A percentile compares a stretch with the other conserved stretches of the same genome.
These are phyloP conservation scores for Calidris pugnax DNA, from an alignment of 2,113 vertebrate species.

Conservation along the genomic window DNA sequence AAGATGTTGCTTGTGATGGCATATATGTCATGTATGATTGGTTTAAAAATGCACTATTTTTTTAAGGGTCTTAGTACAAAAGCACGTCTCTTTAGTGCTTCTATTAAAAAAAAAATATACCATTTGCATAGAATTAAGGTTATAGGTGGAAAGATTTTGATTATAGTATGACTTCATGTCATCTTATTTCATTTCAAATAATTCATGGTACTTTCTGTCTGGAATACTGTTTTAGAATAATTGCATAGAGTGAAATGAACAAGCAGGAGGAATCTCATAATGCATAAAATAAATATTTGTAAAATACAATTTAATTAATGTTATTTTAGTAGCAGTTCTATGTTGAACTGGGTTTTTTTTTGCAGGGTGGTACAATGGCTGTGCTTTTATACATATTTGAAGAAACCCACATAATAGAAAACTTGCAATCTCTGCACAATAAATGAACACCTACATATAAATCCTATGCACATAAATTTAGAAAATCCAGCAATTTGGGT, in stretches of 20 bases:
- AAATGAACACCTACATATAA: slow-evolving; percentile 24
- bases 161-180: background rate
- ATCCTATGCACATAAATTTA: slow-evolving; percentile 27
- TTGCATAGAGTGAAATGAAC: background rate
- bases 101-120: background rate
- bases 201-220: background rate
- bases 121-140: background rate
- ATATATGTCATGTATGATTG: background rate
- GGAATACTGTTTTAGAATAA: background rate
- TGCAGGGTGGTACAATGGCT: background rate
- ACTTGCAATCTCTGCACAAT: background rate
- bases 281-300: background rate
- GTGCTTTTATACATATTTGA: background rate
- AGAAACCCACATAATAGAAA: background rate
- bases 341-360: background rate
- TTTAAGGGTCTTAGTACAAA: background rate
- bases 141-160: background rate
- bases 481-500: slow-evolving; percentile 43
- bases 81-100: background rate
- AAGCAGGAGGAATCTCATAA: background rate
- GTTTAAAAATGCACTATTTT: background rate
- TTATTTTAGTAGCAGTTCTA: background rate
- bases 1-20: background rate
- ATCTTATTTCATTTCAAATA: background rate
- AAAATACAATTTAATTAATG: background rate